Evolutionary conservation across 2,113 vertebrate species (phyloP).

Genomic region (Tylochromis polylepis): DNA sequence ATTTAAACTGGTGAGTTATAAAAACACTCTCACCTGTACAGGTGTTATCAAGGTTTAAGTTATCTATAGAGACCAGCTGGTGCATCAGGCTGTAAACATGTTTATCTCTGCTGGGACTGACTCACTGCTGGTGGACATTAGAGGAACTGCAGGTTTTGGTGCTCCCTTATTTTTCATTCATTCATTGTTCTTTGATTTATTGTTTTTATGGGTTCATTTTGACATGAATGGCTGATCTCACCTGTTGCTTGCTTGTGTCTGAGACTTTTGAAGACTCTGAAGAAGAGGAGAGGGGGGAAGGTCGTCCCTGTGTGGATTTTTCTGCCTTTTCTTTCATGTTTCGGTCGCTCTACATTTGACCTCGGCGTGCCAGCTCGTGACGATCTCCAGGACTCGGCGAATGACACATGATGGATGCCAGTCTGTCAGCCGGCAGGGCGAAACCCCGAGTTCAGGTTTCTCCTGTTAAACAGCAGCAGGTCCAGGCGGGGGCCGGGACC

Average conservation of each 20-base stretch:
- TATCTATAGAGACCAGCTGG: not conserved
- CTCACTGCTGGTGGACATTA: not conserved
- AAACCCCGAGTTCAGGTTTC: not conserved
- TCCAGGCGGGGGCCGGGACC: slow-evolving; percentile 15
- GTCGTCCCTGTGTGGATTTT: not conserved
- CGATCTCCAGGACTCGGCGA: not conserved
- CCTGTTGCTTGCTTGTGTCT: not conserved
- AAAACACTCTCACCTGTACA: not conserved
- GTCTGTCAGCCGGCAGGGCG: not conserved
- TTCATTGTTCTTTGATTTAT: not conserved
- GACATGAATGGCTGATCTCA: not conserved
- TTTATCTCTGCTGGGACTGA: not conserved
- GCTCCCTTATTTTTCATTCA: not conserved
- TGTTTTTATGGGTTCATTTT: not conserved
- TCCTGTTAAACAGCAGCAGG: not conserved
- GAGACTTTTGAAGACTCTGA: not conserved
- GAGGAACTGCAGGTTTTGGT: not conserved
- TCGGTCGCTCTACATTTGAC: not conserved
- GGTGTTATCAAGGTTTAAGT: not conserved
- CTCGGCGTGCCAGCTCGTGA: not conserved
- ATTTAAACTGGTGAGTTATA: not conserved
- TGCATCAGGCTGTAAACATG: not conserved
- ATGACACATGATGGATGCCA: slow-evolving; percentile 20
- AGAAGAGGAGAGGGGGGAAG: not conserved
- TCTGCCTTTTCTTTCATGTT: not conserved